Base-by-base conservation (phyloP, 2,888 invertebrate species). In the Gastracanthus pulcherrimus region DNA sequence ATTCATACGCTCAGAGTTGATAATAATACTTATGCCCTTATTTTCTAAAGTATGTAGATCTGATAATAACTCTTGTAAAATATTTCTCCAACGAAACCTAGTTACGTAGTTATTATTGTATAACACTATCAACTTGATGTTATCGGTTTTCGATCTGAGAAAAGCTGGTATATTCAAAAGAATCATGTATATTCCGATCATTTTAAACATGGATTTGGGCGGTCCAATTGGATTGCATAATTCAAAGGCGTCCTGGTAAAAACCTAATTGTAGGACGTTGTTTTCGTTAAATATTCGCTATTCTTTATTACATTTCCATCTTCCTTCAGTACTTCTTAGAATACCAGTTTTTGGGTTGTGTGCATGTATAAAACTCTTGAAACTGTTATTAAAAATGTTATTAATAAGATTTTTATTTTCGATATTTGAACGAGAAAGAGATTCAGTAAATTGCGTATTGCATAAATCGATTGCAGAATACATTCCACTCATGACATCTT, bases 1-100 rank as follows among this genome's bases (percentile, higher is more conserved):
- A 67, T 70, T 60, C n/a, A 69, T 41, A 5, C 13, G 2, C n/a
- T 45, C 41, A 13, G 29, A 45, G 11, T 48, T 31, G n/a, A 41
- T n/a, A 69, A 11, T 16, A 29, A 26, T 71, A 23, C 60, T 31
- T n/a, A 84, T 60, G n/a, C 84, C 84, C 13, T 69, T 23, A 16
- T 23, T 81, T 85, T 88, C 86, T 74, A 88, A 83, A 26, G 55
- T 80, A 71, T 76, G 81, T 66, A 88, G 69, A 77, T 88, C 87
- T n/a, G 82, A 55, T 3, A 87, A 80, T 29, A 88, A 64, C 6
- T 16, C 23, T 70, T 85, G 19, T 19, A 62, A 51, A 45, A 74
- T 34, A 29, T 74, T 34, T 16, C 41, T 16, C 60, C 31, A 41
- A 19, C 48, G 55, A 34, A 55, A 71, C 9, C 78, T 31, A 64